phyloP scores from a whole-genome alignment of 2,797 vertebrate species.

The Notamacropus eugenii region DNA sequence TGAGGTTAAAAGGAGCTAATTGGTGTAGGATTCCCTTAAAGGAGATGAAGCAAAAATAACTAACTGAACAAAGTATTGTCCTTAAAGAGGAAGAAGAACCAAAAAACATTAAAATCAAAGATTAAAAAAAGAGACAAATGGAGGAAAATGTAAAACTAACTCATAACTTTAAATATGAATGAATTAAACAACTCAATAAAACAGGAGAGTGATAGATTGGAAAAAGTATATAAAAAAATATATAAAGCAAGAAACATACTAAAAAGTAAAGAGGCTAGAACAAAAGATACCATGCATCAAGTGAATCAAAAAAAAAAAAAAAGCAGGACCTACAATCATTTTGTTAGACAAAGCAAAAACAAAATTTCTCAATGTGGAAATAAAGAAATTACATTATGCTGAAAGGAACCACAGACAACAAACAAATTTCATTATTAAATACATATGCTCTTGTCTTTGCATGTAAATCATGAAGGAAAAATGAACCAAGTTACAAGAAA shows the following conservation, averaged over 20 bases:
- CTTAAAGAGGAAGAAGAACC: too few species aligned
- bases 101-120: neutral
- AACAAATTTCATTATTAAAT: neutral
- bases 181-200: neutral
- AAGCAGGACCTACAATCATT: neutral
- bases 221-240: neutral
- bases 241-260: neutral
- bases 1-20: too few species aligned
- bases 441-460: neutral
- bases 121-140: neutral
- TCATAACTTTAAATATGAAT: neutral
- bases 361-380: neutral
- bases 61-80: too few species aligned
- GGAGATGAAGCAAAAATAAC: too few species aligned
- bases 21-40: too few species aligned
- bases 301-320: neutral
- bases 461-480: neutral
- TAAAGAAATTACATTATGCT: neutral
- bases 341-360: neutral
- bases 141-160: neutral
- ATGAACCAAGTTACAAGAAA: neutral
- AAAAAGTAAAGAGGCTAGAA: neutral
- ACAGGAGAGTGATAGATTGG: neutral
- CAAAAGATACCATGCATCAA: neutral
- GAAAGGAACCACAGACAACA: neutral